Evolutionary conservation across 2,888 invertebrate genomes (phyloP), one percentile per base, ranked within the genome.

Genomic region (Eupithecia subumbrata): DNA sequence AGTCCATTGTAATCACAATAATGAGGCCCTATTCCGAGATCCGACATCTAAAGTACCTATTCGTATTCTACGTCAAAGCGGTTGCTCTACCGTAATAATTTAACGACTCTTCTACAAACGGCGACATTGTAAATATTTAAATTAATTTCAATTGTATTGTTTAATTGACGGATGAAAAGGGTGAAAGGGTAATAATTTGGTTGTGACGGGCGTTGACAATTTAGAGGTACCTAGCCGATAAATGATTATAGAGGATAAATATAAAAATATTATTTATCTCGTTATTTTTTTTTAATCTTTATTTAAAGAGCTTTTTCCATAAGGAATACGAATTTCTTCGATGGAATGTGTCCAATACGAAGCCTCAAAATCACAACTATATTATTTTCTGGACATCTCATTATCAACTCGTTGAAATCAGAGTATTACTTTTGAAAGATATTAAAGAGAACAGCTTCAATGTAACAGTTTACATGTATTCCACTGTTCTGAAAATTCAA

Each of bases 61-160:
- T 18, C 30, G 68, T 71, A 74, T 77, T 76, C 79, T 75, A 72
- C 74, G 70, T 74, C 77, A 81, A 81, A 80, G 79, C 75, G 74
- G 52, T 73, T 67, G 43, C 64, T 75, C 77, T 75, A 71, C 70
- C 80, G 80, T 34, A 72, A 70, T 80, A 82, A 82, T 82, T 82
- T 82, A 80, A 82, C 79, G 79, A 82, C 78, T 43, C 72, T 60
- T 66, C 69, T 69, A 43, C 71, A 75, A 79, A 72, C 72, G 69
- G 70, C 63, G 71, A 72, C 76, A 70, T 40, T 64, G 74, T 74
- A 77, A 80, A 80, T 81, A 80, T 80, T 79, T 79, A 78, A 78
- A 79, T 80, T 79, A 78, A 76, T 79, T 78, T 78, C 69, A 78
- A 78, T 79, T 79, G 78, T 74, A 78, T 76, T 79, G 77, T 77